Base-by-base conservation (phyloP, 1,140 invertebrate genomes). In the Bombus impatiens region DNA sequence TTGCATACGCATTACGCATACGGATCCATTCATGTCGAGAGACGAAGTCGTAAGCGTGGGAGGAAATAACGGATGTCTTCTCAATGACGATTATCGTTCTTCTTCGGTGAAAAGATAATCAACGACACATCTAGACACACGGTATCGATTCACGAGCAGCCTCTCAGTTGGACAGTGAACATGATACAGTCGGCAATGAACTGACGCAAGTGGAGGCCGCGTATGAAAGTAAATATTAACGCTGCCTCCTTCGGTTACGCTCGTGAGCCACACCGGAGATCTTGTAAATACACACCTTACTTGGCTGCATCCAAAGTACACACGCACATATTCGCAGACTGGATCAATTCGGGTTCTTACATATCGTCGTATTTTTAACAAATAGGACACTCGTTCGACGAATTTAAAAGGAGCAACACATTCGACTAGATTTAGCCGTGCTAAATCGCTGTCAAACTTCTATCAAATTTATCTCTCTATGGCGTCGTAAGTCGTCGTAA, bases 181-280 rank as follows among this genome's bases (percentile, higher is more conserved):
- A 90, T 87, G 86, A 87, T 89, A 85, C 86, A 86, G 87, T 82
- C 93, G 82, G 87, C 86, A 93, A 91, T 91, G 91, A 82, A 94
- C 93, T 93, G 93, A 86, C 87, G 88, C 86, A 86, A 90, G 90
- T 79, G 91, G 92, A 92, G 92, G 87, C 89, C 91, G 93, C 80
- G 90, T 91, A 92, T 89, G 89, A 89, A 91, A 93, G 93, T 93
- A 93, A 94, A 94, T 94, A 93, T 94, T 94, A 93, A 92, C 87
- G 90, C 87, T 88, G 78, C 87, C 88, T 91, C 87, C 89, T 86
- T 90, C 83, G 86, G 74, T 89, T 87, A 87, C 89, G 62, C 72
- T 83, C 47, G 42, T 85, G 32, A 80, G 32, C 65, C n/a, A 82
- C 57, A 57, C 44, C 77, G 40, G 57, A 65, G 72, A 77, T 74